phyloP scores from a whole-genome alignment of 2,888 invertebrate species.

The Muscina levida region DNA sequence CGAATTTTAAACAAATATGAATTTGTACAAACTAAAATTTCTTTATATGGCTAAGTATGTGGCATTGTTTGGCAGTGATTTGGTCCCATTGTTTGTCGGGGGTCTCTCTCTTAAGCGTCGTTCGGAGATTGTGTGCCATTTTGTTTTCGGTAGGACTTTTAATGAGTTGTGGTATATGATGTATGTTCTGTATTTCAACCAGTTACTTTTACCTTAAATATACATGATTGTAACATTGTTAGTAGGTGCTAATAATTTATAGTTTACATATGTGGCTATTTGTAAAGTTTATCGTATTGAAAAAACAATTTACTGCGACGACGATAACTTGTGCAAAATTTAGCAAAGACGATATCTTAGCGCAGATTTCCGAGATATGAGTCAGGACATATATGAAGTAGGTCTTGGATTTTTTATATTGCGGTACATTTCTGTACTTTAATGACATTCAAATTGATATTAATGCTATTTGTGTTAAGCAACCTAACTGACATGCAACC shows the following conservation, averaged over 20 bases:
- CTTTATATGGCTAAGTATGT: conserved; percentile 51
- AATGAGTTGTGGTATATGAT: conserved; percentile 29
- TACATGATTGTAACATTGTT: neutral
- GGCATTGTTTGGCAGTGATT: conserved; percentile 41
- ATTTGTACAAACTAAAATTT: conserved; percentile 11
- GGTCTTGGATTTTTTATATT: too few relatives aligned
- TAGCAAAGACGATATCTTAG: too few relatives aligned
- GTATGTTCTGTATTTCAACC: conserved; percentile 11
- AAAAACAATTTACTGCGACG: too few relatives aligned
- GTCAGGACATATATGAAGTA: too few relatives aligned
- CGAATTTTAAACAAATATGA: neutral
- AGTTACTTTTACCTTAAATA: conserved; percentile 11
- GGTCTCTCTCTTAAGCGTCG: neutral
- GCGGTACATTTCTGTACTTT: too few relatives aligned
- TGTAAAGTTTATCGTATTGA: conserved; percentile 2
- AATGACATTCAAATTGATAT: too few relatives aligned
- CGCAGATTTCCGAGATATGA: too few relatives aligned
- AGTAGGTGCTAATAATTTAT: conserved; percentile 34
- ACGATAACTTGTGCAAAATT: too few relatives aligned
- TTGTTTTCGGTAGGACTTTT: conserved; percentile 7
- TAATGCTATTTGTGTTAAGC: too few relatives aligned
- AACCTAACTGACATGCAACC: too few relatives aligned
- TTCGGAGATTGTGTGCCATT: conserved; percentile 8
- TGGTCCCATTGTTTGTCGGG: conserved; percentile 12
- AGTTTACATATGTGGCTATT: conserved; percentile 8